Conservation (phyloP, 2,113 vertebrate genomes). For the Ageneiosus marmoratus region DNA sequence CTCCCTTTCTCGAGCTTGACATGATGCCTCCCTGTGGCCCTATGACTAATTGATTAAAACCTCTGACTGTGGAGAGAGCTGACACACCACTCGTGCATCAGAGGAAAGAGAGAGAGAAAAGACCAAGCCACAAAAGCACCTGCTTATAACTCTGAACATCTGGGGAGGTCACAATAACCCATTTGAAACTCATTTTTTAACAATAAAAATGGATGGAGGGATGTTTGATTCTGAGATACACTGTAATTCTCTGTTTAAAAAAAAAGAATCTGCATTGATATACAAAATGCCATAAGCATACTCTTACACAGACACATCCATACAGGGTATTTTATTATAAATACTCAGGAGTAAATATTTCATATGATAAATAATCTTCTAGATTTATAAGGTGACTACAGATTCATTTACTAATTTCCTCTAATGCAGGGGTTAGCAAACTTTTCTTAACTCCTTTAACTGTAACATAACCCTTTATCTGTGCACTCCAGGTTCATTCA, state of each 20-base stretch:
- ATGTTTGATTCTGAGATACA: background rate
- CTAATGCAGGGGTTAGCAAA: background rate
- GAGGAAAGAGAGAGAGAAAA: conserved; percentile 11
- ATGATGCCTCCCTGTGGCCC: conserved; percentile 29
- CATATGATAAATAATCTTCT: background rate
- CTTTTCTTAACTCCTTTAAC: background rate
- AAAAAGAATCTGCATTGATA: background rate
- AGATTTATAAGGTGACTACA: background rate
- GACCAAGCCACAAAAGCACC: conserved; percentile 3
- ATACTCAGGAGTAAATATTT: background rate
- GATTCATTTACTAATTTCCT: background rate
- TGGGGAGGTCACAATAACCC: background rate
- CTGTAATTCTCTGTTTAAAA: background rate
- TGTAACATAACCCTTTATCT: background rate
- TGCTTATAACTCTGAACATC: conserved; percentile 3
- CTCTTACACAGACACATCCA: background rate
- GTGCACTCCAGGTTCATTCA: background rate
- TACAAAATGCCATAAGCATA: background rate
- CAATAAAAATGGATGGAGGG: background rate
- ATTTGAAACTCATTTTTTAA: background rate
- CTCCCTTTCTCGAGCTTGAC: background rate
- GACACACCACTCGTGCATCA: conserved; percentile 11
- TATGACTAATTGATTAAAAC: conserved; percentile 44
- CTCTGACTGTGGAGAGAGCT: conserved; percentile 22
- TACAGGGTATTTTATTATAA: background rate